Conservation (phyloP, 2,113 vertebrate species). For the Gobiocypris rarus region DNA sequence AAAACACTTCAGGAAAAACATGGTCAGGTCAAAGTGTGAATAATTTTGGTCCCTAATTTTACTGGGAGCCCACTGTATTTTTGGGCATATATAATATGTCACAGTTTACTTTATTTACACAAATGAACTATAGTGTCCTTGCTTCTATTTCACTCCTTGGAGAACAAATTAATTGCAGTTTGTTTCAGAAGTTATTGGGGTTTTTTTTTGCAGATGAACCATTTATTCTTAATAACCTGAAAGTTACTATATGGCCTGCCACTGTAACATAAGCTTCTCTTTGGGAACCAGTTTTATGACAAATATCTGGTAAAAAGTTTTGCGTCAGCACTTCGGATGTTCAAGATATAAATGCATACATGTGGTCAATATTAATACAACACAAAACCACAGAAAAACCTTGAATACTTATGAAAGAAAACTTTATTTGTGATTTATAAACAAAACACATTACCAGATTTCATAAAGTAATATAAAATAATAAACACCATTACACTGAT, state of each 20-base stretch:
- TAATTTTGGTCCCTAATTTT: too few relatives aligned
- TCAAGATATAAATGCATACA: background rate
- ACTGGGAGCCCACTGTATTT: too few relatives aligned
- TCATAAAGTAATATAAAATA: conserved; percentile 74
- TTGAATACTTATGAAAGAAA: conserved; percentile 79
- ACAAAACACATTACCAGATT: conserved; percentile 83
- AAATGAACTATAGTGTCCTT: too few relatives aligned
- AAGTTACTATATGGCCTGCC: background rate
- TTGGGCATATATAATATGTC: too few relatives aligned
- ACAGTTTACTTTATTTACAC: too few relatives aligned
- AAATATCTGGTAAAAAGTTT: background rate
- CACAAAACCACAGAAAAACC: conserved; percentile 4
- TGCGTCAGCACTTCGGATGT: too few relatives aligned
- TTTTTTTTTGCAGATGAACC: background rate
- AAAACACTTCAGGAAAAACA: too few relatives aligned
- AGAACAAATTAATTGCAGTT: background rate
- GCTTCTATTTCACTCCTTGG: background rate
- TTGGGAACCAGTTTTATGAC: background rate
- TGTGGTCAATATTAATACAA: background rate
- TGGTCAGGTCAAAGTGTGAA: too few relatives aligned
- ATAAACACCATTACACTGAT: conserved; percentile 77
- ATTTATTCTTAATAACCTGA: background rate
- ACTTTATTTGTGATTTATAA: conserved; percentile 84
- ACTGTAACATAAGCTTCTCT: background rate
- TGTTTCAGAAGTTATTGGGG: background rate